Percentiles rank a stretch among this genome's conserved stretches.
Conservation (phyloP, 2,113 vertebrate genomes). For the Eidolon helvum region DNA sequence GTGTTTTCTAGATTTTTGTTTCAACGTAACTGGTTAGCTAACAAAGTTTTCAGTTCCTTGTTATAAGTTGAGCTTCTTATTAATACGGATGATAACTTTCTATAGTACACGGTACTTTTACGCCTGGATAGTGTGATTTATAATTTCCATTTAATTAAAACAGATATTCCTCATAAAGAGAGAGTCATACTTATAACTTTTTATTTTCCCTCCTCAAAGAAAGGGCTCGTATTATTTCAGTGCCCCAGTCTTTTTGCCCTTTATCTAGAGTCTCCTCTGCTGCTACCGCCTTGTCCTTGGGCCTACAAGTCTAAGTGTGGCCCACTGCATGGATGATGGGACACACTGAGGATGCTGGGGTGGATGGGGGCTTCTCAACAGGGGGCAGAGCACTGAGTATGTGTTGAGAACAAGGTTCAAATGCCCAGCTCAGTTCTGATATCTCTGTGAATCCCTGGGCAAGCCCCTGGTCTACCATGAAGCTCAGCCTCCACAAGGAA, state of each 20-base stretch:
- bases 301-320: fast-evolving
- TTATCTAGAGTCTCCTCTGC: neutral
- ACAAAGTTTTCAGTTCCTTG: neutral
- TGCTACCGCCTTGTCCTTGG: neutral
- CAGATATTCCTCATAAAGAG: neutral
- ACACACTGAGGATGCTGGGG: too few relatives aligned
- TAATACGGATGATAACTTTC: neutral
- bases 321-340: neutral
- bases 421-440: neutral
- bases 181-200: neutral
- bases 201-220: neutral
- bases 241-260: neutral
- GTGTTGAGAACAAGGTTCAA: neutral
- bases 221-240: neutral
- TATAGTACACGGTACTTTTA: neutral
- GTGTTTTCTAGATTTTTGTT: neutral
- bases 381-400: neutral
- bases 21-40: neutral
- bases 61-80: neutral
- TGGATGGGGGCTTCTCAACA: neutral
- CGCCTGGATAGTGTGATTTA: neutral
- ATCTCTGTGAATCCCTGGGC: neutral
- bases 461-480: neutral
- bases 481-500: neutral
- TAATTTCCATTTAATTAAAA: neutral